phyloP scores from a whole-genome alignment of 1,140 invertebrate species.

The Eurytemora carolleeae region DNA sequence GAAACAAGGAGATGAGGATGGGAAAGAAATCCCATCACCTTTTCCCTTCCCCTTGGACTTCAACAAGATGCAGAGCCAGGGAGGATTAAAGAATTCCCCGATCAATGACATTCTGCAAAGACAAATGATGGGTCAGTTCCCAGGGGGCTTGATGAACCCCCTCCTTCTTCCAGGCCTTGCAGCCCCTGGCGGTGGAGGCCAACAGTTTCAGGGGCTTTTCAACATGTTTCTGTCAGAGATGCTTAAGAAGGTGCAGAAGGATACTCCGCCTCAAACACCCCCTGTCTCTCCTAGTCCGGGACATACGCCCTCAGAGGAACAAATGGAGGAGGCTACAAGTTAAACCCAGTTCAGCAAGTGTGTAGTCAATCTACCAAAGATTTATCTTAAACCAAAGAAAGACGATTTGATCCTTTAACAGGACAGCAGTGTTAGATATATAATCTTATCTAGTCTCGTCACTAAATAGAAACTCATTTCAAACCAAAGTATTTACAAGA shows the following conservation, averaged over 20 bases:
- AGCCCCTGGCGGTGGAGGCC: neutral
- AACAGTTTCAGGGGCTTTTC: neutral
- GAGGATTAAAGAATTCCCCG: no score
- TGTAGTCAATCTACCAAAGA: no score
- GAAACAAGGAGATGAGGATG: neutral
- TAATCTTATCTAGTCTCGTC: no score
- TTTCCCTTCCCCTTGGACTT: neutral
- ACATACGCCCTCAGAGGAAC: no score
- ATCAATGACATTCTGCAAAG: neutral
- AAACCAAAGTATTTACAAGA: no score
- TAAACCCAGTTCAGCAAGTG: no score
- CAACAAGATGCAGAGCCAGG: neutral
- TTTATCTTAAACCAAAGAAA: no score
- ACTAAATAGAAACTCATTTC: no score
- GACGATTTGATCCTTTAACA: no score
- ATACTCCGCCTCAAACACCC: neutral
- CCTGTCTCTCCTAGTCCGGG: neutral
- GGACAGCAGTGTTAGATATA: no score
- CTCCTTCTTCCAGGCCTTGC: neutral
- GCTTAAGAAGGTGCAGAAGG: neutral
- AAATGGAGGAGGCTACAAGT: no score
- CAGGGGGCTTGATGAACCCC: neutral
- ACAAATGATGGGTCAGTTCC: neutral
- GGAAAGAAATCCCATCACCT: no score
- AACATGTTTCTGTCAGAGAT: neutral